phyloP scores from a whole-genome alignment of 2,113 vertebrate species.

The Hoplias malabaricus region DNA sequence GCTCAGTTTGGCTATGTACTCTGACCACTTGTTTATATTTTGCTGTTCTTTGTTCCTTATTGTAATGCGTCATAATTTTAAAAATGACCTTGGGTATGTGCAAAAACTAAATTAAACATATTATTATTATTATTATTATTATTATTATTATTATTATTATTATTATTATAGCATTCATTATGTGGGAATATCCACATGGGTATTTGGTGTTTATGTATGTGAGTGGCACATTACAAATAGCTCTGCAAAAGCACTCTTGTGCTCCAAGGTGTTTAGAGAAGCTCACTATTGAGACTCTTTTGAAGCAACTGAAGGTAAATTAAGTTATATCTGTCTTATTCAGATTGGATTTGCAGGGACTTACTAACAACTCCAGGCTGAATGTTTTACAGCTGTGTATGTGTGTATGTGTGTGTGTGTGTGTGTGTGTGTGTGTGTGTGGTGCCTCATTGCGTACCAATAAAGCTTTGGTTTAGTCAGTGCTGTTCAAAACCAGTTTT shows the following conservation, averaged over 20 bases:
- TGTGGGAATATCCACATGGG: neutral
- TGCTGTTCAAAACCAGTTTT: slow-evolving; percentile 12
- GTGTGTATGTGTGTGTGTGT: slow-evolving; percentile 3
- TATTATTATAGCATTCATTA: neutral
- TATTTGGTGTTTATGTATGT: neutral
- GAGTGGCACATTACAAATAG: neutral
- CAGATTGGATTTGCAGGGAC: neutral
- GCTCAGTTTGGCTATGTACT: too few species aligned
- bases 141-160: too few species aligned
- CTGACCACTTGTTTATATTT: too few species aligned
- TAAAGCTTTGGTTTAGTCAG: slow-evolving; percentile 1
- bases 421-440: slow-evolving; percentile 8
- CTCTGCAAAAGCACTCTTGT: neutral
- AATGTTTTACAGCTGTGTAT: neutral
- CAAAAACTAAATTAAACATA: too few species aligned
- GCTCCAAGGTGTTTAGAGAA: neutral
- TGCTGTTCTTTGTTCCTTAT: too few species aligned
- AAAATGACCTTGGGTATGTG: too few species aligned
- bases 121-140: too few species aligned
- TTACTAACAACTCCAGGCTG: neutral
- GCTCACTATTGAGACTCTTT: neutral
- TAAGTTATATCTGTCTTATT: neutral
- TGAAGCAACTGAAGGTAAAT: neutral
- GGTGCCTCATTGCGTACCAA: neutral
- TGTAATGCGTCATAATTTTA: too few species aligned